A percentile compares a stretch with the other conserved stretches of the same genome.
phyloP scores from a whole-genome alignment of 2,888 invertebrate genomes.

The Axea sp. region DNA sequence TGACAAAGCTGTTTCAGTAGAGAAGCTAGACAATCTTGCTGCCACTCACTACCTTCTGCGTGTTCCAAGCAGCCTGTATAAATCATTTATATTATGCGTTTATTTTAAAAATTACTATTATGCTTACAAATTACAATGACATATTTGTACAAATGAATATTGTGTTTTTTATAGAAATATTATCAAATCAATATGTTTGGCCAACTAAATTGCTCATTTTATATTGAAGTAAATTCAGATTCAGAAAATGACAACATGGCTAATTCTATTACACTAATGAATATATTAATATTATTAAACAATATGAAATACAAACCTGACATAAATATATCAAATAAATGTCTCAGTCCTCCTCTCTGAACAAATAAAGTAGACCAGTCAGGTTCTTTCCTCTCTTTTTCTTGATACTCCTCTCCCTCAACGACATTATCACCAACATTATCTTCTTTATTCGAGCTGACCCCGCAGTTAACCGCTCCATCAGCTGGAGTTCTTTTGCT shows the following conservation, averaged over 20 bases:
- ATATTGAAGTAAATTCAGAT: too few species aligned
- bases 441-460: constrained; percentile 61
- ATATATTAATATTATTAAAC: background rate
- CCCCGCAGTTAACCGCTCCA: constrained; percentile 49
- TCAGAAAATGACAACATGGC: too few species aligned
- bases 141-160: too few species aligned
- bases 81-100: too few species aligned
- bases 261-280: too few species aligned
- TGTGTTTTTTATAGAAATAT: too few species aligned
- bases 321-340: constrained; percentile 95
- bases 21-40: constrained; percentile 95
- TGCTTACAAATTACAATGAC: too few species aligned
- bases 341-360: constrained; percentile 91
- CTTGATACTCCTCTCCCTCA: constrained; percentile 66
- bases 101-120: background rate
- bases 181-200: too few species aligned
- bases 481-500: constrained; percentile 75
- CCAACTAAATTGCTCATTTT: too few species aligned
- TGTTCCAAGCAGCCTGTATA: constrained; percentile 83
- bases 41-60: constrained; percentile 93
- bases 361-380: constrained; percentile 90
- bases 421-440: constrained; percentile 59
- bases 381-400: constrained; percentile 71
- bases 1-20: constrained; percentile 92
- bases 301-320: constrained; percentile 77